phyloP scores from a whole-genome alignment of 2,113 vertebrate species.

The Periophthalmus modestus region DNA sequence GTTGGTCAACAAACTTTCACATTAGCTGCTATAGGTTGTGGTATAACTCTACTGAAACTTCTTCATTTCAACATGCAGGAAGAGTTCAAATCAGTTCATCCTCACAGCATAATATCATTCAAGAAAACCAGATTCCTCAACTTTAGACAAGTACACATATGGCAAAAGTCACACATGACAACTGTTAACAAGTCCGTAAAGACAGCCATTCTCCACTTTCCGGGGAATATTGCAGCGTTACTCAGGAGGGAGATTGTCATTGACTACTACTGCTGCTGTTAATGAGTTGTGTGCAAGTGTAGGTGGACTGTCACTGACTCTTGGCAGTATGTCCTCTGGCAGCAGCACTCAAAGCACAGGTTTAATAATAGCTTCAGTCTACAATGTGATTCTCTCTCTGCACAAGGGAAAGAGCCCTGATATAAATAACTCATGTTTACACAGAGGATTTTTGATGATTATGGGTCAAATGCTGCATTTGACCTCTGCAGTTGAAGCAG shows the following conservation, averaged over 20 bases:
- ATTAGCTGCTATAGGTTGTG: background rate
- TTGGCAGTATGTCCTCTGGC: constrained; percentile 29
- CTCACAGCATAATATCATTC: background rate
- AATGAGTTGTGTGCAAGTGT: constrained; percentile 51
- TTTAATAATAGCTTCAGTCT: constrained; percentile 24
- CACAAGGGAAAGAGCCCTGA: background rate
- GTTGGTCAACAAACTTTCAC: too few species aligned
- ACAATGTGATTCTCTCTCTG: constrained; percentile 1
- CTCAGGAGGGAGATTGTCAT: constrained; percentile 14
- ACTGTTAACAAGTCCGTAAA: constrained; percentile 40
- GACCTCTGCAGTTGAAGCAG: too few species aligned
- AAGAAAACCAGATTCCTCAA: background rate
- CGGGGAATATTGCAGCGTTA: constrained; percentile 21
- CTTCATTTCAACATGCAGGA: background rate
- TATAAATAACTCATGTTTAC: background rate
- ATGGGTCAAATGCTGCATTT: background rate
- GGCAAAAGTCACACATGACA: constrained; percentile 27
- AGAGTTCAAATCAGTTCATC: background rate
- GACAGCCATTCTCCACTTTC: constrained; percentile 24
- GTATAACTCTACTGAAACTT: background rate
- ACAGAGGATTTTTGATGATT: background rate
- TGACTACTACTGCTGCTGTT: constrained; percentile 37
- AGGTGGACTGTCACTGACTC: constrained; percentile 42
- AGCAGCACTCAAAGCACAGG: constrained; percentile 28
- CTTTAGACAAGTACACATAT: constrained; percentile 14